Base-by-base conservation (phyloP, 2,113 vertebrate genomes). In the Podarcis cretensis region DNA sequence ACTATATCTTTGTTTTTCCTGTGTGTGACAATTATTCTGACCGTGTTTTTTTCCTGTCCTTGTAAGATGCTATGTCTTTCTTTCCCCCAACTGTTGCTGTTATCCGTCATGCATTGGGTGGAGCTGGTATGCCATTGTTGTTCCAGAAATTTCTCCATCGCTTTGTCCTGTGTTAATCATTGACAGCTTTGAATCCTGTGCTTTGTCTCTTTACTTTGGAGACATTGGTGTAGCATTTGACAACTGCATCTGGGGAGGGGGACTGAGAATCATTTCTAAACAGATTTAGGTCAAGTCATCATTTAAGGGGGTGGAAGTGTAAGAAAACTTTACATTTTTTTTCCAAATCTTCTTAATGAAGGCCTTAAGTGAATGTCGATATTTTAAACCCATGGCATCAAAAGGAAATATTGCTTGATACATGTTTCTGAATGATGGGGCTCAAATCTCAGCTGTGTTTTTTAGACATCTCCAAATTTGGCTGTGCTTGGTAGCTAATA, bases 351-450 rank as follows among this genome's bases (percentile, higher is more conserved):
- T 20, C 13, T 48, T 48, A 86, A 5, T 80, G 73, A 90, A 89
- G 71, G 1, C 23, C 81, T 90, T n/a, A 69, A n/a, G 20, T 32
- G 2, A 0, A 0, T 63, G 59, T 0, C 30, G 3, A 27, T n/a
- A 80, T n/a, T 6, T 18, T 0, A 1, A 4, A 0, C 8, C 90
- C 40, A 74, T 35, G n/a, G 8, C 77, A 81, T 78, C 59, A 89
- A 18, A 35, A 87, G 12, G 16, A 25, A 75, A 68, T 78, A 6
- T 68, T 12, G 1, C 13, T 48, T 68, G 43, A 14, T 63, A 59
- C 37, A 65, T 3, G 48, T 74, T 13, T 5, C 57, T 87, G 2
- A 43, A 43, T 71, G 13, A 43, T 43, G 65, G 25, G 59, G 37
- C 3, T 35, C 30, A 32, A 43, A 20, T 23, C 79, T 40, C 75